Evolutionary conservation across 2,797 vertebrate species (phyloP).

Genomic region (Poeciliopsis gracilis): DNA sequence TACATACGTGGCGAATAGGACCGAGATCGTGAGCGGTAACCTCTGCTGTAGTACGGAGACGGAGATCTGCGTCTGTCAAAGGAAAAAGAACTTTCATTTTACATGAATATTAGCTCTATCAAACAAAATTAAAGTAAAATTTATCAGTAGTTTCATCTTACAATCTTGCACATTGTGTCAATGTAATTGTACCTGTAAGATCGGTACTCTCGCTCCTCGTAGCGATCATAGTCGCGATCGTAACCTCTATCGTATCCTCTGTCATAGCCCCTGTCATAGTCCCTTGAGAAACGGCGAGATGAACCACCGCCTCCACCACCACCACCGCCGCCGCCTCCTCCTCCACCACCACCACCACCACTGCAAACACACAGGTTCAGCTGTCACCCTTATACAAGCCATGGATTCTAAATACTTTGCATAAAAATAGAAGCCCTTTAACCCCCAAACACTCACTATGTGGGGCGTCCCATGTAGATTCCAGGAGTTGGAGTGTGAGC

Average conservation of each 20-base stretch:
- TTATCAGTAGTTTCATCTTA: neutral
- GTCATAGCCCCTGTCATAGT: conserved; percentile 91
- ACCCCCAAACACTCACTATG: conserved; percentile 87
- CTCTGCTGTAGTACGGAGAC: conserved; percentile 91
- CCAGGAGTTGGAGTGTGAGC: conserved; percentile 97
- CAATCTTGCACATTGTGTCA: neutral
- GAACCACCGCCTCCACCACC: conserved; percentile 42
- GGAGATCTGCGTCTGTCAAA: conserved; percentile 87
- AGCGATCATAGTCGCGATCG: conserved; percentile 84
- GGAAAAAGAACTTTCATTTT: neutral
- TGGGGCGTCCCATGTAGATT: conserved; percentile 98
- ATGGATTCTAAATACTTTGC: neutral
- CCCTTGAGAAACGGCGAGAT: conserved; percentile 80
- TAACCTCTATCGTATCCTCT: conserved; percentile 81
- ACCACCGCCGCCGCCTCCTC: fast-evolving
- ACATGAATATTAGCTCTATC: neutral
- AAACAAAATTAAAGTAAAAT: neutral
- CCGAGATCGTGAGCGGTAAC: conserved; percentile 91
- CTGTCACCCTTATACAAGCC: neutral
- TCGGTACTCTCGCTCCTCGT: conserved; percentile 92
- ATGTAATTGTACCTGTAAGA: conserved; percentile 83
- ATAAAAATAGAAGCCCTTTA: neutral
- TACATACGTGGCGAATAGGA: conserved; percentile 94
- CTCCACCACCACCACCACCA: conserved; percentile 18
- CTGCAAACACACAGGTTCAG: conserved; percentile 7